Evolutionary conservation across 2,113 vertebrate species (phyloP).

Genomic region (Alligator sinensis): DNA sequence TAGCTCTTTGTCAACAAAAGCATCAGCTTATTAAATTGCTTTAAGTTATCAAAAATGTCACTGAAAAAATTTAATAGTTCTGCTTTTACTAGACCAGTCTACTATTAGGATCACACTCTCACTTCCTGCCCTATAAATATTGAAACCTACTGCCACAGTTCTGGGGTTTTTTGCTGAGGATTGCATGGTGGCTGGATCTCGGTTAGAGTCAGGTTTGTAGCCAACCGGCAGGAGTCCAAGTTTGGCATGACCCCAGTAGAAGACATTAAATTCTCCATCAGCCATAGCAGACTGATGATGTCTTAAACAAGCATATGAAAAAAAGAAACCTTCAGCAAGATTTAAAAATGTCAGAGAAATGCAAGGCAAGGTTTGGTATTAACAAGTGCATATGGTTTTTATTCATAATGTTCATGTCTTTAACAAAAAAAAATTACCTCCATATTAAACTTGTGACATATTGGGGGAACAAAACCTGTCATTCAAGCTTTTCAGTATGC

Average conservation of each 20-base stretch:
- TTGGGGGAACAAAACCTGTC: neutral
- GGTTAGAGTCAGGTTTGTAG: neutral
- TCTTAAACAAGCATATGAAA: neutral
- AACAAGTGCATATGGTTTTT: neutral
- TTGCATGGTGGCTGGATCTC: neutral
- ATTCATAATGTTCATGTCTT: neutral
- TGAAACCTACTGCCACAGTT: neutral
- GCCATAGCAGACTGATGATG: neutral
- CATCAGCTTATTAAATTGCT: neutral
- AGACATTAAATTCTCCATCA: neutral
- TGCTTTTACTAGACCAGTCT: neutral
- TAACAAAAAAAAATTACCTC: neutral
- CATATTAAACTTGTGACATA: neutral
- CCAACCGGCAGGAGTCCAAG: neutral
- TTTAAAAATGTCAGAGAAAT: neutral
- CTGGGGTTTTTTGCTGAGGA: neutral
- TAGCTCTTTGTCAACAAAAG: neutral
- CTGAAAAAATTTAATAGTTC: neutral
- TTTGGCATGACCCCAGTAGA: neutral
- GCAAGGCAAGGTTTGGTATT: neutral
- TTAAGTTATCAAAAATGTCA: neutral
- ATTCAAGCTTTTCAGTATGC: neutral
- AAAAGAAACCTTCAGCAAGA: neutral
- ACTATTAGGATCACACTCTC: neutral
- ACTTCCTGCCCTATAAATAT: neutral